Percentiles rank a stretch among this genome's conserved stretches.
These are phyloP conservation scores for Sturmia bella DNA, from an alignment of 2,888 invertebrate species.

Conservation along the genomic window DNA sequence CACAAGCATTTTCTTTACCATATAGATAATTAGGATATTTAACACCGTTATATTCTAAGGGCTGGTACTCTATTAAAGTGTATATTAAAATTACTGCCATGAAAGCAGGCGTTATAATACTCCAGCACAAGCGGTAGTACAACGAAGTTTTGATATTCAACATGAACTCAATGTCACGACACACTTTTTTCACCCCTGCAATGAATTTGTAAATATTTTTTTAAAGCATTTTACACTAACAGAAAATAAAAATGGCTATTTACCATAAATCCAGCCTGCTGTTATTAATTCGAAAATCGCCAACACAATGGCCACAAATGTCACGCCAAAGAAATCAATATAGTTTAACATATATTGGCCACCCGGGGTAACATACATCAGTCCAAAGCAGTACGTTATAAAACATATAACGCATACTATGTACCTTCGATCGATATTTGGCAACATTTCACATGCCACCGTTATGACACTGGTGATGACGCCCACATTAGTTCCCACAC, in stretches of 20 bases:
- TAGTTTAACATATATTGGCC: conserved; percentile 88
- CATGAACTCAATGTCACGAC: conserved; percentile 91
- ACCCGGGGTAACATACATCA: conserved; percentile 86
- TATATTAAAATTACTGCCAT: conserved; percentile 88
- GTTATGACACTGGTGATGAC: conserved; percentile 82
- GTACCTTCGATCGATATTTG: conserved; percentile 81
- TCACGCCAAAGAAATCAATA: conserved; percentile 88
- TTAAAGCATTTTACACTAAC: no score
- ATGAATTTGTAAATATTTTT: no score
- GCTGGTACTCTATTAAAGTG: conserved; percentile 84
- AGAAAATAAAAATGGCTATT: neutral
- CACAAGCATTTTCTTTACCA: conserved; percentile 80
- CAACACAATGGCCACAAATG: conserved; percentile 87
- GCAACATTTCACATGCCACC: conserved; percentile 82
- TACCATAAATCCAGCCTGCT: conserved; percentile 89
- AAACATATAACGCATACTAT: conserved; percentile 82
- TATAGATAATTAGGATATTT: conserved; percentile 84
- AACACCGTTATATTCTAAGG: conserved; percentile 84
- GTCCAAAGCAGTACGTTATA: conserved; percentile 83
- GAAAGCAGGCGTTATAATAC: conserved; percentile 87
- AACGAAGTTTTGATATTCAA: conserved; percentile 84
- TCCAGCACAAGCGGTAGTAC: conserved; percentile 92
- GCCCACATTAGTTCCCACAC: conserved; percentile 83
- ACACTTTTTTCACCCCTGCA: conserved; percentile 84
- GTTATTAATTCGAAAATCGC: conserved; percentile 87